Base-by-base conservation (phyloP, 2,113 vertebrate genomes). In the Festucalex cinctus region DNA sequence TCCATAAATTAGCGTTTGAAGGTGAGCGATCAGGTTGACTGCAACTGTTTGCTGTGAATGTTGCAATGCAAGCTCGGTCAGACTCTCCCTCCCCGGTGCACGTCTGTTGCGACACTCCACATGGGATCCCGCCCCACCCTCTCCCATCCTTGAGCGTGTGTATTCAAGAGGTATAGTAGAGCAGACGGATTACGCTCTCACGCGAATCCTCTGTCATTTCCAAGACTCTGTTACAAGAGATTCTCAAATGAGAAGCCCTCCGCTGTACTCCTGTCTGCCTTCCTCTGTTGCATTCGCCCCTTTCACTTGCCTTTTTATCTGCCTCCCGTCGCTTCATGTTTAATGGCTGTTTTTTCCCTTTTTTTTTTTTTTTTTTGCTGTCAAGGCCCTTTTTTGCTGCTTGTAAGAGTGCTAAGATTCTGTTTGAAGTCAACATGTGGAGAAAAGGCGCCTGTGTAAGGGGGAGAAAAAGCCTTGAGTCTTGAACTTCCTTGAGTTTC, bases 231-330 rank as follows among this genome's bases (percentile, higher is more conserved):
- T 86, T 86, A 83, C 86, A 83, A 78, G 79, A 84, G 83, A 80
- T 69, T 78, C 80, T 87, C 78, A 89, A 89, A 90, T 87, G 85
- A 90, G 81, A 84, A 80, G 72, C 79, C 69, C 76, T 83, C 74
- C 65, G 62, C 81, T 37, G 74, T 43, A 26, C 77, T 80, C 37
- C 69, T 60, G 74, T 77, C 85, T 80, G 65, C 81, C 78, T 80
- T 36, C 63, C 70, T 76, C 74, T 63, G 22, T 79, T 65, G 46
- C 68, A 24, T 62, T 77, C 69, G 76, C 66, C 73, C 69, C 20
- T 63, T 65, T 68, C 68, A 63, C 81, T 86, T 83, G 87, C 60
- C 79, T 88, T 71, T 39, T 69, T 78, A 71, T 73, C 37, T 68
- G 71, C 70, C 66, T 72, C 54, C 73, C 19, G 53, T 69, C 77